These are phyloP conservation scores for Elegia similella DNA, from an alignment of 2,888 invertebrate genomes.

Conservation along the genomic window DNA sequence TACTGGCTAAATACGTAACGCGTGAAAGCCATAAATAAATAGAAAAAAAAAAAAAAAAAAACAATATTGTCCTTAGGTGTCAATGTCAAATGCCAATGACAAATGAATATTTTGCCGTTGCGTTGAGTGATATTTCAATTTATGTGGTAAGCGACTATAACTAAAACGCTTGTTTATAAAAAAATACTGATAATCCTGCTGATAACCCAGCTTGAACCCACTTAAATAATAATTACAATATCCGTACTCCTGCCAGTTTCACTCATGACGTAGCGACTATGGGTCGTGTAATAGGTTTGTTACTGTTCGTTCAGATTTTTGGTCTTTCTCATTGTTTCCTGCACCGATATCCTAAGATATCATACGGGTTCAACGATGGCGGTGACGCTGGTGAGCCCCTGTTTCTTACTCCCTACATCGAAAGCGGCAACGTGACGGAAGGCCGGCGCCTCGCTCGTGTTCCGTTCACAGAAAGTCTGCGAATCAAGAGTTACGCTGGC, in stretches of 20 bases:
- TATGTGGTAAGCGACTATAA: not conserved
- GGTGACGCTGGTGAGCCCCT: constrained; percentile 82
- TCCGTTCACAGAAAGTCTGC: constrained; percentile 80
- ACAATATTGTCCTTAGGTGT: too few relatives aligned
- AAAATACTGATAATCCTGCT: not conserved
- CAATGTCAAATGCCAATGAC: not conserved
- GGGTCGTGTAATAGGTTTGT: constrained; percentile 37
- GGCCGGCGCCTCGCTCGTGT: constrained; percentile 82
- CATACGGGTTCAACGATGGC: constrained; percentile 48
- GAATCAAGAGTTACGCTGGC: constrained; percentile 87
- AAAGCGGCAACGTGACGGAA: constrained; percentile 85
- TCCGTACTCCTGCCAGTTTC: not conserved
- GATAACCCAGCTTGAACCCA: not conserved
- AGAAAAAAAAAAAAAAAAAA: too few relatives aligned
- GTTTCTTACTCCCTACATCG: constrained; percentile 88
- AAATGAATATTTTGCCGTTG: not conserved
- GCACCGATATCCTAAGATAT: constrained; percentile 59
- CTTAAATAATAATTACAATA: not conserved
- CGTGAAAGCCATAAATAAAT: too few relatives aligned
- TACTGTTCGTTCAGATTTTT: constrained; percentile 43
- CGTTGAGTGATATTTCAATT: not conserved
- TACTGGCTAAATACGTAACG: too few relatives aligned
- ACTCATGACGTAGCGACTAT: constrained; percentile 34
- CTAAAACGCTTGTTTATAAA: not conserved
- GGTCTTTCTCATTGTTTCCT: constrained; percentile 46